phyloP scores from a whole-genome alignment of 2,113 vertebrate genomes.

The Antechinus flavipes region DNA sequence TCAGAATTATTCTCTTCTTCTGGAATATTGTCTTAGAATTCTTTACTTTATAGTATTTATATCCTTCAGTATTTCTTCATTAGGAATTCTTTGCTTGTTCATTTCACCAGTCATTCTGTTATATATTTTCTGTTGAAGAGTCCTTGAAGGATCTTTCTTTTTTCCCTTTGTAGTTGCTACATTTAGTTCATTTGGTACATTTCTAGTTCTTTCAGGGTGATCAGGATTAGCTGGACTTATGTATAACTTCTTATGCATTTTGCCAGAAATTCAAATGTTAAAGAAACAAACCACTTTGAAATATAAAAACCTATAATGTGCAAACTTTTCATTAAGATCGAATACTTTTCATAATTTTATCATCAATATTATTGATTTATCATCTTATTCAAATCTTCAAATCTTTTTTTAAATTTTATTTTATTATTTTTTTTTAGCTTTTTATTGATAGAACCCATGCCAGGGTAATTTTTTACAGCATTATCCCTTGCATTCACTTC shows the following conservation, averaged over 20 bases:
- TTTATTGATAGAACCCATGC: too few species aligned
- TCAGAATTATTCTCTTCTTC: background rate
- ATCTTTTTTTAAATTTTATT: too few species aligned
- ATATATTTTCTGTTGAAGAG: background rate
- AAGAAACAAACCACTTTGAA: background rate
- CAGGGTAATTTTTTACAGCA: too few species aligned
- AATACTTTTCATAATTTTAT: background rate
- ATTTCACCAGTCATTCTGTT: background rate
- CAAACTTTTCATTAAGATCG: background rate
- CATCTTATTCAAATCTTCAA: background rate
- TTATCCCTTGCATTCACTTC: too few species aligned
- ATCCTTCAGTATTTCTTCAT: background rate
- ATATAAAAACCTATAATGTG: background rate
- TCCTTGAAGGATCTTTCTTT: background rate
- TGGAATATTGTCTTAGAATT: background rate
- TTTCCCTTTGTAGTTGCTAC: background rate
- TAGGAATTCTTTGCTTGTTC: background rate
- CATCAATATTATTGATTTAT: background rate
- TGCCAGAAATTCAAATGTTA: background rate
- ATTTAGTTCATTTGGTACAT: background rate
- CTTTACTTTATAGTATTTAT: background rate
- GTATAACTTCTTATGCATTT: background rate
- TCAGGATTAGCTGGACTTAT: background rate
- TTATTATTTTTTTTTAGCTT: too few species aligned
- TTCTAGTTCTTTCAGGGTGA: background rate